A percentile compares a stretch with the other conserved stretches of the same genome.
These are phyloP conservation scores for Tethya wilhelma DNA, from an alignment of 37 sponge, comb jelly and placozoan species.

Conservation along the genomic window DNA sequence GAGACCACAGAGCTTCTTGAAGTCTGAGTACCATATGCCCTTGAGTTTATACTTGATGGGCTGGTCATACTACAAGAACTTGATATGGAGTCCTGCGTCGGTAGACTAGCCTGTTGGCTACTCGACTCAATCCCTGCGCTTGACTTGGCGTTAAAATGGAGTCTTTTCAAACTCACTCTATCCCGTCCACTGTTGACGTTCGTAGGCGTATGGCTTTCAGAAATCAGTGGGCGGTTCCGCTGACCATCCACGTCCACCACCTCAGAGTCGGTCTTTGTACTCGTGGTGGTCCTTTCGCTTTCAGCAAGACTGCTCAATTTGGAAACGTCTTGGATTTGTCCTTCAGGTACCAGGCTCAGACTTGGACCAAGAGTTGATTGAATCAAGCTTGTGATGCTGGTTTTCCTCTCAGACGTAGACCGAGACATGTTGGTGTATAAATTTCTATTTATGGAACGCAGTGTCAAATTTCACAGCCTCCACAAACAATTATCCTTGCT, in stretches of 20 bases:
- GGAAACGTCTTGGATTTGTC: background rate
- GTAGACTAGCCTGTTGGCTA: constrained; percentile 8
- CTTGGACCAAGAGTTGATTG: constrained; percentile 9
- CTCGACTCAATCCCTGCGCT: constrained; percentile 34
- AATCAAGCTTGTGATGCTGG: background rate
- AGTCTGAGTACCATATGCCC: background rate
- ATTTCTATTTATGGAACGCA: no score
- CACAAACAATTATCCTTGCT: no score
- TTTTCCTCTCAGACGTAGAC: background rate
- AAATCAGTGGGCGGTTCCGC: background rate
- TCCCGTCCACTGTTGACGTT: background rate
- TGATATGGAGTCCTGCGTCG: background rate
- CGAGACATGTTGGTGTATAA: background rate
- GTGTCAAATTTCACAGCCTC: no score
- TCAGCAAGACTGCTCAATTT: background rate
- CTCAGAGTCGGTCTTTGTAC: background rate
- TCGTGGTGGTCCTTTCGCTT: background rate
- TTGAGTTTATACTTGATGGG: background rate
- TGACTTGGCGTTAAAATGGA: constrained; percentile 18
- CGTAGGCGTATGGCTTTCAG: background rate
- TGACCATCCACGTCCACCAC: background rate
- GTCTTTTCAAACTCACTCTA: background rate
- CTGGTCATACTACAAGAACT: background rate
- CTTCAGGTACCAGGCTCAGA: background rate
- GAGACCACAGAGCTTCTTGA: background rate